These are phyloP conservation scores for Neocrepidodera transversa DNA, from an alignment of 2,888 invertebrate species.

Conservation along the genomic window DNA sequence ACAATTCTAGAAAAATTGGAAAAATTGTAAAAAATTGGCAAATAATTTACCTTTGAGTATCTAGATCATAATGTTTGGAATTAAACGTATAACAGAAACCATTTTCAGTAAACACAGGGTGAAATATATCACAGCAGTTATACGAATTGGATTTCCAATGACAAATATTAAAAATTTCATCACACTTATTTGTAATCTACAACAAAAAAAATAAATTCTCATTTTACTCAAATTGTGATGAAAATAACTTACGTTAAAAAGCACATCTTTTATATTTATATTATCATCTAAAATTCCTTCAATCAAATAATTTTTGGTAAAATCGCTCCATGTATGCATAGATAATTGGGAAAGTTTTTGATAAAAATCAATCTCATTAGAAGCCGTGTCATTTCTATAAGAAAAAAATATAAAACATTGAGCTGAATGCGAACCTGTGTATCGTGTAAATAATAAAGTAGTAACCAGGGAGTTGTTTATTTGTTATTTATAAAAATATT, in stretches of 20 bases:
- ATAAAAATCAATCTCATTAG: conserved; percentile 29
- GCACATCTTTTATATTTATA: conserved; percentile 27
- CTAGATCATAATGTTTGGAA: conserved; percentile 65
- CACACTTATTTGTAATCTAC: conserved; percentile 69
- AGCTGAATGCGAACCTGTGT: too few relatives aligned
- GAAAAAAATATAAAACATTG: too few relatives aligned
- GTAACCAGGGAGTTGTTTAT: too few relatives aligned
- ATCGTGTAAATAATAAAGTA: too few relatives aligned
- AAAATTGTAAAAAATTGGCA: too few relatives aligned
- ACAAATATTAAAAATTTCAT: conserved; percentile 68
- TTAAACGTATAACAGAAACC: conserved; percentile 80
- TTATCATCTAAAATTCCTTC: conserved; percentile 14
- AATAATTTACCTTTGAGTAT: conserved; percentile 59
- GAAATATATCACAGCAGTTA: conserved; percentile 71
- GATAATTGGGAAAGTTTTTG: conserved; percentile 34
- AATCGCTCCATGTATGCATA: conserved; percentile 22
- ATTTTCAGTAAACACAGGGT: conserved; percentile 76
- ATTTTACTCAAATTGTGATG: background rate
- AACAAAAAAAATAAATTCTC: conserved; percentile 32
- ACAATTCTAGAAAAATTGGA: too few relatives aligned
- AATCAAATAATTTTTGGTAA: conserved; percentile 30
- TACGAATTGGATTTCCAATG: conserved; percentile 72
- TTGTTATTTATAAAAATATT: too few relatives aligned
- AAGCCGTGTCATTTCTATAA: background rate
- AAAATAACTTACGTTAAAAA: conserved; percentile 37